Percentiles rank a stretch among this genome's conserved stretches.
These are phyloP conservation scores for Artibeus jamaicensis DNA, from an alignment of 2,797 vertebrate species.

Conservation along the genomic window DNA sequence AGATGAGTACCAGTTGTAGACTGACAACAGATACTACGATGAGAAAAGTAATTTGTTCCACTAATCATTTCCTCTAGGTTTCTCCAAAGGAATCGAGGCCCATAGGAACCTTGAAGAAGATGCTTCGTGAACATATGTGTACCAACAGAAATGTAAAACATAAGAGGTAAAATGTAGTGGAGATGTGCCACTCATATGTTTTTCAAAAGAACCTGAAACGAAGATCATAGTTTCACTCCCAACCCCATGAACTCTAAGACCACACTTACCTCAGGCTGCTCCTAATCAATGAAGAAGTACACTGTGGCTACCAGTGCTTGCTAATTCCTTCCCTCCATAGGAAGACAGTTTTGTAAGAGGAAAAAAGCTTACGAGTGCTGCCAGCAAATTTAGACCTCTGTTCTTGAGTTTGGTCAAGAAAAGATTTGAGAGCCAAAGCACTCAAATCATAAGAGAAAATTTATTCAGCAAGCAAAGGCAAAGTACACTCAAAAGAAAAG, in stretches of 20 bases:
- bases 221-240: background rate
- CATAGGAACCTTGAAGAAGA: background rate
- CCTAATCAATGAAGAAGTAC: background rate
- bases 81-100: background rate
- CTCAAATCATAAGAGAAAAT: too few species aligned
- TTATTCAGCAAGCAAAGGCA: too few species aligned
- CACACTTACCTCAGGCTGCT: background rate
- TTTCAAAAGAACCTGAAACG: background rate
- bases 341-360: too few species aligned
- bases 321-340: background rate
- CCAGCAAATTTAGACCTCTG: too few species aligned
- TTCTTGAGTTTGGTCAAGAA: too few species aligned
- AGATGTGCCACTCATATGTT: background rate
- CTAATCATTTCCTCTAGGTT: background rate
- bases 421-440: too few species aligned
- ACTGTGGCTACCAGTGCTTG: background rate
- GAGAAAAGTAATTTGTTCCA: background rate
- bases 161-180: background rate
- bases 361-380: too few species aligned
- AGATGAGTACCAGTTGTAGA: background rate
- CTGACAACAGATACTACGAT: background rate
- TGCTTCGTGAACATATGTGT: background rate
- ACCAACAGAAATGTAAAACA: background rate
- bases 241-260: background rate
- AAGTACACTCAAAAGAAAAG: too few species aligned